Evolutionary conservation across 1,140 invertebrate genomes (phyloP).

Genomic region (Camponotus vicinus): DNA sequence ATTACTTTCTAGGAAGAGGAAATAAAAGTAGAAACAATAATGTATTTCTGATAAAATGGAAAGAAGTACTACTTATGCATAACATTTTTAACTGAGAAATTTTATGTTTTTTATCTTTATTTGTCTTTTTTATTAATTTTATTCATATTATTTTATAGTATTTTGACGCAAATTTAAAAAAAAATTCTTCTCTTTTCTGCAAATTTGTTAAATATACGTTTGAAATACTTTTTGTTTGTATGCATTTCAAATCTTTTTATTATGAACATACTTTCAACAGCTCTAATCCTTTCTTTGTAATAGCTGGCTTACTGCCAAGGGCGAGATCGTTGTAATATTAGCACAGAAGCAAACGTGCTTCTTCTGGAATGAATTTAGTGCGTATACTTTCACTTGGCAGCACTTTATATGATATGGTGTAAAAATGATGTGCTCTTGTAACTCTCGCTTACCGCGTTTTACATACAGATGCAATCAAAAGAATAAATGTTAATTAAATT

Average conservation of each 20-base stretch:
- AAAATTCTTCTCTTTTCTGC: neutral
- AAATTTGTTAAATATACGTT: neutral
- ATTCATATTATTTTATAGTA: neutral
- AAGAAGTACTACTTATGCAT: neutral
- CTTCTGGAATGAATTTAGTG: constrained; percentile 33
- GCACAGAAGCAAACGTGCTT: constrained; percentile 9
- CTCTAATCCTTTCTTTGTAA: constrained; percentile 61
- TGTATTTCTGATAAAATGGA: neutral
- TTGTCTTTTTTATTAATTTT: neutral
- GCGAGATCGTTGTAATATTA: constrained; percentile 9
- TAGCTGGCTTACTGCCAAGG: constrained; percentile 65
- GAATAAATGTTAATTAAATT: constrained; percentile 38
- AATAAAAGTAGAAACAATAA: constrained; percentile 9
- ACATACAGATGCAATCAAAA: neutral
- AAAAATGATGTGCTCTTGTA: constrained; percentile 34
- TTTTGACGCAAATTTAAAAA: neutral
- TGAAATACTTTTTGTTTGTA: neutral
- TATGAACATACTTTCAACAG: constrained; percentile 65
- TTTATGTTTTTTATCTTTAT: neutral
- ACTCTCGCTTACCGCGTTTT: neutral
- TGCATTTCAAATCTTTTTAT: constrained; percentile 4
- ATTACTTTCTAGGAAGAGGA: constrained; percentile 36
- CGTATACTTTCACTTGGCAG: constrained; percentile 61
- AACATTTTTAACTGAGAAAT: neutral
- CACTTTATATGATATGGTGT: constrained; percentile 17